Base-by-base conservation (phyloP, 1,140 invertebrate genomes). In the Adoxophyes honmai region DNA sequence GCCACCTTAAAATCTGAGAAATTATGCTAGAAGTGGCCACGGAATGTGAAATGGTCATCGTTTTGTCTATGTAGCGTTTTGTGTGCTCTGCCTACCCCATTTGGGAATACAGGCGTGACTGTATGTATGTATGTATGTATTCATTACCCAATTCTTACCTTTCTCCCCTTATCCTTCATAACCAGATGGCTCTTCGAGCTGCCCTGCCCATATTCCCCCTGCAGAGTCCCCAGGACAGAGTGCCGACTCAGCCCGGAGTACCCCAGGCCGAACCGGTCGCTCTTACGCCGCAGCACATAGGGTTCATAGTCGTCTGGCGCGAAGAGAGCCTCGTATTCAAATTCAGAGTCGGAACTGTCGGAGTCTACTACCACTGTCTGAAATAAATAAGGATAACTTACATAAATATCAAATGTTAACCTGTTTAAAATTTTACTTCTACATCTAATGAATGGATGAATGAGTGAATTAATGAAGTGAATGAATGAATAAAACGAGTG, bases 251-350 rank as follows among this genome's bases (percentile, higher is more conserved):
- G 80, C 0, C 96, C 97, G n/a, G 88, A 89, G 75, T 99, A 99
- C 1, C 98, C 98, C 37, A 99, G 91, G 0, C 96, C 96, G 78
- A 96, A 97, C 14, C 89, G 91, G 87, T 97, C 94, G 54, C 92
- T 92, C 88, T 99, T 98, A 18, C 94, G 92, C 33, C 91, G 90
- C 55, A 94, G 91, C 4, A 93, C 81, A 63, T 94, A 91, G 7
- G 93, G 91, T 59, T 94, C 93, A 67, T 94, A 93, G 86, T 98
- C 97, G 78, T 95, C 94, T 4, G 96, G 96, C n/a, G 96, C 96
- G 87, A 97, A 96, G 7, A 94, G 92, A 0, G 93, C 83, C 35
- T 91, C 85, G 28, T 91, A 91, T 28, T 93, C 91, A 42, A 93
- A 92, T 57, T 94, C 92, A 0, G 92, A 92, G 44, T 83, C 89